phyloP scores from a whole-genome alignment of 2,888 invertebrate genomes.

The Metellina segmentata region DNA sequence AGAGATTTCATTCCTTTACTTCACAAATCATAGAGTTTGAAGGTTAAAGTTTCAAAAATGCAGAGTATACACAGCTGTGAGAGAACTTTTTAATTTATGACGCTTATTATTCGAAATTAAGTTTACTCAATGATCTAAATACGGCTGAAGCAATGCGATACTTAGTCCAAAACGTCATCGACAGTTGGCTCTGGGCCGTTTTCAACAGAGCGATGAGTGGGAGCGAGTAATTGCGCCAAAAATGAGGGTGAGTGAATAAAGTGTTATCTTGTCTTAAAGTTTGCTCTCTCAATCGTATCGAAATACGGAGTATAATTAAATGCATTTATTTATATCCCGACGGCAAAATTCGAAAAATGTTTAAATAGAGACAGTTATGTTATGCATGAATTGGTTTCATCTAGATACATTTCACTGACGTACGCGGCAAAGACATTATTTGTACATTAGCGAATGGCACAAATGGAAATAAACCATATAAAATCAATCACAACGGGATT shows the following conservation, averaged over 20 bases:
- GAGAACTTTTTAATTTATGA: not conserved
- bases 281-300: not conserved
- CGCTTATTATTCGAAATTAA: constrained; percentile 34
- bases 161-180: constrained; percentile 41
- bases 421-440: too few species aligned
- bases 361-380: too few species aligned
- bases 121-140: constrained; percentile 44
- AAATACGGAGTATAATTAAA: not conserved
- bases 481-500: too few species aligned
- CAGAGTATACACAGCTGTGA: not conserved
- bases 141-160: constrained; percentile 29
- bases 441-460: too few species aligned
- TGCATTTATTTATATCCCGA: not conserved
- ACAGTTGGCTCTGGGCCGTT: constrained; percentile 43
- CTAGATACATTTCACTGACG: too few species aligned
- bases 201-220: constrained; percentile 30
- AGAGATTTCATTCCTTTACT: too few species aligned
- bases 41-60: not conserved
- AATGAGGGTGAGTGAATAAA: constrained; percentile 12
- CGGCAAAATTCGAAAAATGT: too few species aligned
- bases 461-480: too few species aligned
- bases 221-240: constrained; percentile 18
- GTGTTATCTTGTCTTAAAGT: not conserved
- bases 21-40: too few species aligned
- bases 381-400: too few species aligned